Conservation (phyloP, 2,888 invertebrate species). For the Ptychoptera albimana region DNA sequence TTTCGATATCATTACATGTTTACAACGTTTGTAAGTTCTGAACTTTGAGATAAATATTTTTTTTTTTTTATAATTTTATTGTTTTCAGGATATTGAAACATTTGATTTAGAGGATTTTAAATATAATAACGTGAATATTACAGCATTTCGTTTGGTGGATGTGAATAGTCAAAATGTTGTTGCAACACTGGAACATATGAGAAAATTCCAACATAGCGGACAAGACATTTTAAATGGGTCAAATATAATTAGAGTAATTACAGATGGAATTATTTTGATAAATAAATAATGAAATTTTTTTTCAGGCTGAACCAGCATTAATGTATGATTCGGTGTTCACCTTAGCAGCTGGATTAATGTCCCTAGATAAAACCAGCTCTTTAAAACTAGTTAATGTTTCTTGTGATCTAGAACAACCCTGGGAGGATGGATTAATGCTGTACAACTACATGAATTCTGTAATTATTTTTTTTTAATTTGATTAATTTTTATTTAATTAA, state of each 20-base stretch:
- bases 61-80: background rate
- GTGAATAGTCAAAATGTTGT: constrained; percentile 57
- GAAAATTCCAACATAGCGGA: constrained; percentile 73
- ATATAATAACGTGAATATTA: constrained; percentile 88
- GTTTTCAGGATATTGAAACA: constrained; percentile 63
- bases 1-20: constrained; percentile 91
- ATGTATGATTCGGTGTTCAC: constrained; percentile 76
- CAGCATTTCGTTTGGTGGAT: constrained; percentile 81
- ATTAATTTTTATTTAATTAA: background rate
- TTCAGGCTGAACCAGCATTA: constrained; percentile 75
- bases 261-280: no score
- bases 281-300: no score
- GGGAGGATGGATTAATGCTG: constrained; percentile 60
- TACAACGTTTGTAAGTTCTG: constrained; percentile 76
- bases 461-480: constrained; percentile 24
- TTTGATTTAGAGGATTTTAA: constrained; percentile 82
- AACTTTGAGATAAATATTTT: background rate
- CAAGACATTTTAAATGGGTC: constrained; percentile 55
- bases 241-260: constrained; percentile 50
- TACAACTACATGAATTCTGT: constrained; percentile 62
- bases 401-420: constrained; percentile 61
- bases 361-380: constrained; percentile 48
- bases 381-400: constrained; percentile 59
- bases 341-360: constrained; percentile 59
- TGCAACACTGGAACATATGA: constrained; percentile 68